Percentiles rank a stretch among this genome's conserved stretches.
These are phyloP conservation scores for Antrozous pallidus DNA, from an alignment of 2,797 vertebrate species.

Conservation along the genomic window DNA sequence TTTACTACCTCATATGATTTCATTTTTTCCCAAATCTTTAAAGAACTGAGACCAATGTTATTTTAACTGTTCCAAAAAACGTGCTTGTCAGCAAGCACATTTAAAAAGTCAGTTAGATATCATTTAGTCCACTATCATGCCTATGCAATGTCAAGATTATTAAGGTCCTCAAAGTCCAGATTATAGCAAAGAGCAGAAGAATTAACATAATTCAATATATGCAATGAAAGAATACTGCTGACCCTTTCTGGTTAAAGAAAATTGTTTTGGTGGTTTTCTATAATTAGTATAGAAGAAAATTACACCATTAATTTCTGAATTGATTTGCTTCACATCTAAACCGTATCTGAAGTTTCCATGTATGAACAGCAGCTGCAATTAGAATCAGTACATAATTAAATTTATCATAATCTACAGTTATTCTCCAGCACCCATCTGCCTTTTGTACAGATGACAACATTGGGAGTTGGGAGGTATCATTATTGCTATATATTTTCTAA, in stretches of 20 bases:
- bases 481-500: neutral
- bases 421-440: neutral
- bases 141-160: neutral
- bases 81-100: neutral
- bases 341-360: neutral
- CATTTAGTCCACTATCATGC: neutral
- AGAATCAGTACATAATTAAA: neutral
- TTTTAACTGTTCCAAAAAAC: neutral
- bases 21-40: neutral
- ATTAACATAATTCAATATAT: neutral
- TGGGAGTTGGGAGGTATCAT: neutral
- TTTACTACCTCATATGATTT: neutral
- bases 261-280: neutral
- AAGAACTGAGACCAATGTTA: neutral
- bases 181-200: neutral
- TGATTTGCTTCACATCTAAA: neutral
- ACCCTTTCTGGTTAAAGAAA: neutral
- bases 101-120: neutral
- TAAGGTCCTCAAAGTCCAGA: neutral
- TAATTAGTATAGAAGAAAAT: neutral
- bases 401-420: neutral
- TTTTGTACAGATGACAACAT: neutral
- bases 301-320: neutral
- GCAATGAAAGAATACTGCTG: neutral
- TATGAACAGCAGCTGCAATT: neutral